These are phyloP conservation scores for Echinops telfairi DNA, from an alignment of 2,113 vertebrate species.

Conservation along the genomic window DNA sequence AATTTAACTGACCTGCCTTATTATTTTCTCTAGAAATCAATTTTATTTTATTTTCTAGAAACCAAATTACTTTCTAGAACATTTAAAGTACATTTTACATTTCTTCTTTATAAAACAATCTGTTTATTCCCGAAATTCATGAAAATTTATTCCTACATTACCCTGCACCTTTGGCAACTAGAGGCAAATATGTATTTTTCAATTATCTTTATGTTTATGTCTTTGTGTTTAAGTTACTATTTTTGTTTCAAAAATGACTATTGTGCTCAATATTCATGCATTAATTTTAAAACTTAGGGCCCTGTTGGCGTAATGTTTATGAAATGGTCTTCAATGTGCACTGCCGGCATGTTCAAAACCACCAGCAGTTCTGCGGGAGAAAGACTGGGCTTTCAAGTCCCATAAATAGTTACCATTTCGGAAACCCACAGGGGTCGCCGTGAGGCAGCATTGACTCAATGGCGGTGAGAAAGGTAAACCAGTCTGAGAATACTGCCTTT, in stretches of 20 bases:
- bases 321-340: too few relatives aligned
- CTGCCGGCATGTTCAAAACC: too few relatives aligned
- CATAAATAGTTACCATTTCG: too few relatives aligned
- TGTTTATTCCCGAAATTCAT: conserved; percentile 11
- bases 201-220: too few relatives aligned
- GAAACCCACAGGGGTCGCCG: too few relatives aligned
- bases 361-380: too few relatives aligned
- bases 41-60: too few relatives aligned
- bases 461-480: too few relatives aligned
- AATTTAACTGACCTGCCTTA: too few relatives aligned
- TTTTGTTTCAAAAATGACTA: not conserved
- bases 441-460: too few relatives aligned
- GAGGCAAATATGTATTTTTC: conserved; percentile 38
- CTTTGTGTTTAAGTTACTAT: conserved; percentile 33
- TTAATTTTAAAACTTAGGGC: not conserved
- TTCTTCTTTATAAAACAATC: conserved; percentile 34
- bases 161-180: conserved; percentile 40
- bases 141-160: conserved; percentile 48
- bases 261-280: not conserved
- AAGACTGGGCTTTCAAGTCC: too few relatives aligned
- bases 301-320: not conserved
- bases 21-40: too few relatives aligned
- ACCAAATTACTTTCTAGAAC: not conserved
- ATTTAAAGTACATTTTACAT: conserved; percentile 30
- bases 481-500: conserved; percentile 17